Conservation (phyloP, 2,113 vertebrate genomes). For the Cephalopholis sonnerati region DNA sequence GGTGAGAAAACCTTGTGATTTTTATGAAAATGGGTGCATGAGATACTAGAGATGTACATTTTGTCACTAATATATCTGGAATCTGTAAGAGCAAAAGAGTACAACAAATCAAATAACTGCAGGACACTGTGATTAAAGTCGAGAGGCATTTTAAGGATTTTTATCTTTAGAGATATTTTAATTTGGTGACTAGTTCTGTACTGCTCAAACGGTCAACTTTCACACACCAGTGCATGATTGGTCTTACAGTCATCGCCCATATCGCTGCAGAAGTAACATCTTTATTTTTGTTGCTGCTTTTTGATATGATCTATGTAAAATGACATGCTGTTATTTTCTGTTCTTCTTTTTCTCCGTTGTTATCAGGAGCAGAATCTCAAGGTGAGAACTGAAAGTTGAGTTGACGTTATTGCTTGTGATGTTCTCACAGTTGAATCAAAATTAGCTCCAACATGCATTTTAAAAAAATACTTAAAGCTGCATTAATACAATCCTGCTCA, state of each 20-base stretch:
- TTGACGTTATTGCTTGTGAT: not conserved
- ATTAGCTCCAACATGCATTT: not conserved
- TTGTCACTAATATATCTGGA: not conserved
- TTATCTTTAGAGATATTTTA: not conserved
- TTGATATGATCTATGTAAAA: not conserved
- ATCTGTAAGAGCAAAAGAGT: not conserved
- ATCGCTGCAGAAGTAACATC: not conserved
- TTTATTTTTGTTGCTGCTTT: not conserved
- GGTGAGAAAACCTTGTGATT: conserved; percentile 50
- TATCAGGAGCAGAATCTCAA: not conserved
- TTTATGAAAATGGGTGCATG: not conserved
- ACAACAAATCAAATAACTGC: not conserved
- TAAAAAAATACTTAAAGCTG: not conserved
- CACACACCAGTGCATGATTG: not conserved
- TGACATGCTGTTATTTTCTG: not conserved
- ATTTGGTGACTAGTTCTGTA: not conserved
- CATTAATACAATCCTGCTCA: not conserved
- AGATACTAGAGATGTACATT: not conserved
- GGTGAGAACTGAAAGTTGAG: not conserved
- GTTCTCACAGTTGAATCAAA: not conserved
- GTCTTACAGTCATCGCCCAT: not conserved
- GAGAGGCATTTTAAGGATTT: conserved; percentile 3
- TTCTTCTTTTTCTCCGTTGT: not conserved
- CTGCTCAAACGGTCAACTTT: not conserved
- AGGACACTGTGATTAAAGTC: conserved; percentile 48